Base-by-base conservation (phyloP, 2,113 vertebrate genomes). In the Heliornis fulica region DNA sequence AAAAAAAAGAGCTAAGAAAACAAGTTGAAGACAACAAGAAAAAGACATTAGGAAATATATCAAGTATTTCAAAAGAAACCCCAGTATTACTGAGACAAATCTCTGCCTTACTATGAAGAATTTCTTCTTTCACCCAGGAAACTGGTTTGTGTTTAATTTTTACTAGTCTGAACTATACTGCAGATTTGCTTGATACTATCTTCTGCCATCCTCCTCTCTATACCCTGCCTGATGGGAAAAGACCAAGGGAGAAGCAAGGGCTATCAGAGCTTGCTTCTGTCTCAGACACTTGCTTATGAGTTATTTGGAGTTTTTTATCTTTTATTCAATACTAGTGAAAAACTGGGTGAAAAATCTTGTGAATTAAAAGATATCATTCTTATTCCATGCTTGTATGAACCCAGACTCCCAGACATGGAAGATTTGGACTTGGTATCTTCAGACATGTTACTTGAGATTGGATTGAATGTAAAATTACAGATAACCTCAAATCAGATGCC, bases 161-260 rank as follows among this genome's bases (percentile, higher is more conserved):
- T 15, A 11, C 11, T 34, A 56, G 38, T 56, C 40, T 72, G 32
- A 64, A 60, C 7, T 38, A 23, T 40, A 23, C 12, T 71, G 20
- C 32, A 53, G 17, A 60, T 76, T 70, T 64, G 5, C 10, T 29
- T 54, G 15, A 36, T 32, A 7, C 6, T 74, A 12, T 23, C 46
- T 70, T 90, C 32, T 45, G 29, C 13, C 29, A 7, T 53, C 5
- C 61, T 83, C 32, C 10, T 71, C 43, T 68, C 1, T 21, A 38
- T 38, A 22, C 16, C 10, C 5, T 46, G 14, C 4, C 15, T 34
- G 10, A 59, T 8, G 2, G 21, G 29, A 77, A 90, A 56, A 65
- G 7, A 8, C 16, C 36, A 66, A 61, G 34, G 13, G 11, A 13
- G 8, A n/a, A n/a, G 9, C 1, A 5, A 13, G 1, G 9, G 5